These are phyloP conservation scores for Columbina picui DNA, from an alignment of 2,113 vertebrate genomes.

Conservation along the genomic window DNA sequence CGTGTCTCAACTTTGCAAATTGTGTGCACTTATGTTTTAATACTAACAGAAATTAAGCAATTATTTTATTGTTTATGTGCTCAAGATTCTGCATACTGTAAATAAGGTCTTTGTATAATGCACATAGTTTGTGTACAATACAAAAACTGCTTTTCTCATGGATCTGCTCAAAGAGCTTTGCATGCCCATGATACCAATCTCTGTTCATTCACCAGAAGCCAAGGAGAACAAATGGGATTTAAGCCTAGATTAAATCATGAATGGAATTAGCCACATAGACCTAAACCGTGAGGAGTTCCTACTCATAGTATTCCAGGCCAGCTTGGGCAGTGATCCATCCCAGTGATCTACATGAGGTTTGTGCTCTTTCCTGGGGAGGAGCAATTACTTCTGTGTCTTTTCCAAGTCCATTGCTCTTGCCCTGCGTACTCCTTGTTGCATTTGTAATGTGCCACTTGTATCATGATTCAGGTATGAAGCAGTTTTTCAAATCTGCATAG, in stretches of 20 bases:
- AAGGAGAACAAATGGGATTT: slow-evolving; percentile 15
- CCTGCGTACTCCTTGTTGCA: background rate
- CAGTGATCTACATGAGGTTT: background rate
- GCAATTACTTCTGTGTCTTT: background rate
- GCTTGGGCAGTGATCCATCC: background rate
- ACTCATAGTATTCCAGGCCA: background rate
- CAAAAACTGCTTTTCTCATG: background rate
- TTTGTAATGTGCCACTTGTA: background rate
- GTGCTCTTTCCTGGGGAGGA: background rate
- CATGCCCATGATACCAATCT: background rate
- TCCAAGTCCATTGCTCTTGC: background rate
- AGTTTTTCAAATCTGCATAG: background rate
- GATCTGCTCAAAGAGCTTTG: background rate
- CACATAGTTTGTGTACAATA: background rate
- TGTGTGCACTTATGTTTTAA: background rate
- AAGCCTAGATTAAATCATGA: background rate
- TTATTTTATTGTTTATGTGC: background rate
- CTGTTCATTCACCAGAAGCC: background rate
- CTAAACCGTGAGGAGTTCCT: background rate
- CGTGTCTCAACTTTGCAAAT: background rate
- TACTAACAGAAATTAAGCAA: background rate
- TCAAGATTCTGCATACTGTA: slow-evolving; percentile 7
- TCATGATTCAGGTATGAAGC: background rate
- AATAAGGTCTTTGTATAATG: background rate
- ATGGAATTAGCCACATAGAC: background rate